phyloP scores from a whole-genome alignment of 2,113 vertebrate species.

The Zosterops borbonicus region DNA sequence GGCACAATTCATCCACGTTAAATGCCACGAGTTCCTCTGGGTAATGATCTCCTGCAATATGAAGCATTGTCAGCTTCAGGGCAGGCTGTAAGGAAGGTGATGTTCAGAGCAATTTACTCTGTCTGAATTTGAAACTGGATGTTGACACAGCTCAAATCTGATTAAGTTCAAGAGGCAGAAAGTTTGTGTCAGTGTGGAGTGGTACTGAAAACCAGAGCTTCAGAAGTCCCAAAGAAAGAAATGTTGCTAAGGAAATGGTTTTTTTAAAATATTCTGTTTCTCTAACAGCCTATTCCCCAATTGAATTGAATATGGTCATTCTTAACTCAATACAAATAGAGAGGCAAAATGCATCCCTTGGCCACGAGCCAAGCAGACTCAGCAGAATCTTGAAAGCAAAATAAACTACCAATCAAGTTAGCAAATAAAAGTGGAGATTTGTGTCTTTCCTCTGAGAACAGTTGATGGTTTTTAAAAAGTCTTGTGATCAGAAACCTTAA shows the following conservation, averaged over 20 bases:
- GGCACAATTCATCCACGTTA: not conserved
- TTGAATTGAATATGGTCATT: not conserved
- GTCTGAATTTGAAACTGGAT: not conserved
- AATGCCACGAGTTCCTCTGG: not conserved
- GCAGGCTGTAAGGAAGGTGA: not conserved
- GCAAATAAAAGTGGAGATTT: conserved; percentile 43
- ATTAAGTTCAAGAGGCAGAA: not conserved
- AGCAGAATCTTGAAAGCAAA: conserved; percentile 35
- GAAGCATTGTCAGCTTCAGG: not conserved
- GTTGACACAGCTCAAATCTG: not conserved
- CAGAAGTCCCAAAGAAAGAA: not conserved
- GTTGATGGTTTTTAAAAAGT: not conserved
- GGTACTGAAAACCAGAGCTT: not conserved
- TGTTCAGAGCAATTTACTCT: not conserved
- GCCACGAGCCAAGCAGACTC: conserved; percentile 1
- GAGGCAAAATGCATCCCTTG: conserved; percentile 34
- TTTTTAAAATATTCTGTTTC: not conserved
- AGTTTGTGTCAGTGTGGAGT: not conserved
- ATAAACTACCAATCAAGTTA: conserved; percentile 1
- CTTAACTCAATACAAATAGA: not conserved
- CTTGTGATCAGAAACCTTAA: conserved; percentile 10
- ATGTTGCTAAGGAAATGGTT: not conserved
- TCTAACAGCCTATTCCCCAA: not conserved
- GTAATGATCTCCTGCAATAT: not conserved
- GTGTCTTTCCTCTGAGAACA: conserved; percentile 13